Base-by-base conservation (phyloP, 2,113 vertebrate species). In the Sorex fumeus region DNA sequence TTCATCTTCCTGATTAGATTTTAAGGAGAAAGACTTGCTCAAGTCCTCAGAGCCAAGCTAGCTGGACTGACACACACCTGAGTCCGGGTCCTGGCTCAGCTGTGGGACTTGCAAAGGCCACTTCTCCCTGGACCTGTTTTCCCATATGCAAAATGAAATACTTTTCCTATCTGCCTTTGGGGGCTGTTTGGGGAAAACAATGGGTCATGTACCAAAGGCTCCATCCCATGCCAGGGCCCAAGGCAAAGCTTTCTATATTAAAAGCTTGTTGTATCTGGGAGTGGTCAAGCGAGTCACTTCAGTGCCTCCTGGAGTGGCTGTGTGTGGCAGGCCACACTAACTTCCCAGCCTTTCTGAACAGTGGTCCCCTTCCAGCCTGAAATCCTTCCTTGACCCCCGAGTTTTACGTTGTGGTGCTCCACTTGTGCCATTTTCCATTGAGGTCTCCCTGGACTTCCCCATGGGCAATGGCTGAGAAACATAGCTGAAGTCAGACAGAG, bases 41-140 rank as follows among this genome's bases (percentile, higher is more conserved):
- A 77, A 76, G 30, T 92, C 18, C 10, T 81, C 57, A 81, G n/a
- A 76, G 47, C 43, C 84, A 77, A 69, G 45, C 25, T 88, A 92
- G n/a, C 30, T 86, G 6, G 9, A 75, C 60, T 45, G 80, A 87
- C 75, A 78, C 74, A 94, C 92, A 84, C 4, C 21, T 84, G 62
- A 92, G 28, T 77, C 69, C 93, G 69, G 81, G 72, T 76, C 80
- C 66, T 62, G 36, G 62, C 23, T 95, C 74, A 93, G 64, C 69
- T 82, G 23, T 70, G 34, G 71, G 53, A 85, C 50, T 67, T 15
- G 15, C 7, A 91, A 8, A 91, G 27, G n/a, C 81, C 40, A 81
- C 66, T 87, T 87, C 34, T 57, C 47, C 34, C 67, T 70, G 47
- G 60, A 8, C 69, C 87, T 92, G 71, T 70, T 76, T 88, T 84